phyloP scores from a whole-genome alignment of 37 sponge, comb jelly and placozoan species.

The Mnemiopsis leidyi region DNA sequence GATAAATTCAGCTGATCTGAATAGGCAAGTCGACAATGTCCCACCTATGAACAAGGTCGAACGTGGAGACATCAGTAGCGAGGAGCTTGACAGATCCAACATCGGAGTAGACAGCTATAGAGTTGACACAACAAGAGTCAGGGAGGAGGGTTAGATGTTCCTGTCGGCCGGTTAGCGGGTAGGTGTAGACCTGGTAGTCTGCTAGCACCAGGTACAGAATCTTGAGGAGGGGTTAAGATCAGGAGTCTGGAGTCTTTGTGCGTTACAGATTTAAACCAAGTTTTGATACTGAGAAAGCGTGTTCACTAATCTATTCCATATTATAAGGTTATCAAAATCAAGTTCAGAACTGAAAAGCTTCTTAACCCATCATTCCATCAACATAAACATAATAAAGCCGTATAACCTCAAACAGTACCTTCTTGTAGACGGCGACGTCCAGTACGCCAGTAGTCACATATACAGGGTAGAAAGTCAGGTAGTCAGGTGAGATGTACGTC shows the following conservation, averaged over 20 bases:
- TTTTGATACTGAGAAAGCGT: no score
- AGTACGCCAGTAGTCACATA: neutral
- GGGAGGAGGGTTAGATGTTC: conserved; percentile 25
- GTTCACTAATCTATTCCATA: neutral
- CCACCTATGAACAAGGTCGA: conserved; percentile 32
- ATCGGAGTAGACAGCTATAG: neutral
- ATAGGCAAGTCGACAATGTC: no score
- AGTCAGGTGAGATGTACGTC: neutral
- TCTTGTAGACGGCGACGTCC: neutral
- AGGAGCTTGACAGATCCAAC: neutral
- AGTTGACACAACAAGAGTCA: conserved; percentile 52
- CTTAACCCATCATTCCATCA: no score
- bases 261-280: no score
- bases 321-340: neutral
- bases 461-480: neutral
- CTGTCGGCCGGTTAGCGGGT: neutral
- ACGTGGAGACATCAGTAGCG: neutral
- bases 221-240: neutral
- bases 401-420: neutral
- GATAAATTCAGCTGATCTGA: no score
- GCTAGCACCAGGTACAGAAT: conserved; percentile 13
- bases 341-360: no score
- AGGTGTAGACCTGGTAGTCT: conserved; percentile 52
- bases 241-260: no score
- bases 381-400: neutral